Conservation (phyloP, 2,797 vertebrate genomes). For the Cuniculus paca region DNA sequence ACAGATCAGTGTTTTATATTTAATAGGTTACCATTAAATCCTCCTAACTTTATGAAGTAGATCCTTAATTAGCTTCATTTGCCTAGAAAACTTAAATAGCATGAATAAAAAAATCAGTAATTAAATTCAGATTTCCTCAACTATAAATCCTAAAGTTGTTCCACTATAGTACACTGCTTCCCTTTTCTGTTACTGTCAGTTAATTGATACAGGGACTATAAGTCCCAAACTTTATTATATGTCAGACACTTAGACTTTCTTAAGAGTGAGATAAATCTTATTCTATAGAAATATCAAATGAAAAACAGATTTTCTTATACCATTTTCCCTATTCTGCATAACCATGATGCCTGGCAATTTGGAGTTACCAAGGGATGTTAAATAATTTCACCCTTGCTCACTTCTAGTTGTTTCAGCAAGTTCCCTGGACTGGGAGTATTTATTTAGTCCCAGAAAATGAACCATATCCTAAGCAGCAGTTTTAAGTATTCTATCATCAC, state of each 20-base stretch:
- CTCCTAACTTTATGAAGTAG: neutral
- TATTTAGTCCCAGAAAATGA: constrained; percentile 38
- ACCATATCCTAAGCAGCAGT: constrained; percentile 25
- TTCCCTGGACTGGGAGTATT: neutral
- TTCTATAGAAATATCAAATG: constrained; percentile 31
- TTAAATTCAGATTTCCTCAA: neutral
- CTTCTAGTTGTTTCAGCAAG: constrained; percentile 34
- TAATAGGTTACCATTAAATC: constrained; percentile 11
- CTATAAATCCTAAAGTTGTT: constrained; percentile 11
- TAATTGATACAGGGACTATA: constrained; percentile 43
- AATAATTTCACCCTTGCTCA: neutral
- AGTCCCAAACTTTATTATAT: constrained; percentile 5
- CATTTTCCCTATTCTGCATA: constrained; percentile 1
- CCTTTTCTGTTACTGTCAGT: constrained; percentile 31
- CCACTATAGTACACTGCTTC: neutral
- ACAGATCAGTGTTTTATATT: neutral
- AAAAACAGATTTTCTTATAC: constrained; percentile 39
- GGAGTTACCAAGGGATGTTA: constrained; percentile 10
- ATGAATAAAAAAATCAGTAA: constrained; percentile 6
- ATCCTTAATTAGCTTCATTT: neutral
- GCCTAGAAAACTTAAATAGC: neutral
- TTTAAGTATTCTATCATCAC: constrained; percentile 16
- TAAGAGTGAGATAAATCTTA: neutral
- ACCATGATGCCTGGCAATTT: constrained; percentile 17
- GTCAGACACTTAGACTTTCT: constrained; percentile 18